Percentiles rank a stretch among this genome's conserved stretches.
phyloP scores from a whole-genome alignment of 1,140 invertebrate species.

The Pseudomyrmex flavicornis region DNA sequence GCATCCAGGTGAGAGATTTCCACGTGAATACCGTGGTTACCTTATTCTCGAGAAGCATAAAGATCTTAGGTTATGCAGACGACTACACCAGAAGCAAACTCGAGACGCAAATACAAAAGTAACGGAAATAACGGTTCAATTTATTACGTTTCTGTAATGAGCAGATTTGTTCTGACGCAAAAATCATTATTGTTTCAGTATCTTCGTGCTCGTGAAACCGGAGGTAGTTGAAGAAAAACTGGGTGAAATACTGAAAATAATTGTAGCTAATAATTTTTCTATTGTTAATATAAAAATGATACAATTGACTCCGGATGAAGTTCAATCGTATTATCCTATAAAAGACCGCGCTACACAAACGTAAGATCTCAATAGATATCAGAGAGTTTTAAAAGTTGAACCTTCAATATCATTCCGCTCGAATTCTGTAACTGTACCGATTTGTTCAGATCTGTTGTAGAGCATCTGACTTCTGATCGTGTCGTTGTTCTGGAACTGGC shows the following conservation, averaged over 20 bases:
- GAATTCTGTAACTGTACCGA: not conserved
- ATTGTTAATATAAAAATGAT: constrained; percentile 91
- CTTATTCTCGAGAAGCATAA: constrained; percentile 91
- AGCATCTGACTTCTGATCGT: constrained; percentile 89
- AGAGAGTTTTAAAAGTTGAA: constrained; percentile 10
- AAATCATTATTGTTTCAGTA: constrained; percentile 85
- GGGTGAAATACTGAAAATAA: constrained; percentile 90
- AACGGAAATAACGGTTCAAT: constrained; percentile 66
- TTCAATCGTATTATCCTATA: constrained; percentile 87
- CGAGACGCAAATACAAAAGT: constrained; percentile 87
- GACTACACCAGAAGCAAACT: constrained; percentile 87
- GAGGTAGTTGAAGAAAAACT: constrained; percentile 87
- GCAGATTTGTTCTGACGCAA: constrained; percentile 5
- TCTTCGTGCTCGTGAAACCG: constrained; percentile 92
- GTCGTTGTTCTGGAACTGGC: constrained; percentile 91
- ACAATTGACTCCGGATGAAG: constrained; percentile 87
- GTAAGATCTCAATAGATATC: constrained; percentile 83
- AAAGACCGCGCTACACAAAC: constrained; percentile 86
- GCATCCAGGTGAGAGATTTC: constrained; percentile 89
- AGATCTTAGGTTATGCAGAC: constrained; percentile 92
- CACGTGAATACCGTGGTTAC: constrained; percentile 91
- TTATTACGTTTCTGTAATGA: constrained; percentile 1
- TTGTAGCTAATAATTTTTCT: constrained; percentile 89
- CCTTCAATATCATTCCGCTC: not conserved
- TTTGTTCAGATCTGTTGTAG: constrained; percentile 84